phyloP scores from a whole-genome alignment of 2,113 vertebrate species.

The Helogale parvula region DNA sequence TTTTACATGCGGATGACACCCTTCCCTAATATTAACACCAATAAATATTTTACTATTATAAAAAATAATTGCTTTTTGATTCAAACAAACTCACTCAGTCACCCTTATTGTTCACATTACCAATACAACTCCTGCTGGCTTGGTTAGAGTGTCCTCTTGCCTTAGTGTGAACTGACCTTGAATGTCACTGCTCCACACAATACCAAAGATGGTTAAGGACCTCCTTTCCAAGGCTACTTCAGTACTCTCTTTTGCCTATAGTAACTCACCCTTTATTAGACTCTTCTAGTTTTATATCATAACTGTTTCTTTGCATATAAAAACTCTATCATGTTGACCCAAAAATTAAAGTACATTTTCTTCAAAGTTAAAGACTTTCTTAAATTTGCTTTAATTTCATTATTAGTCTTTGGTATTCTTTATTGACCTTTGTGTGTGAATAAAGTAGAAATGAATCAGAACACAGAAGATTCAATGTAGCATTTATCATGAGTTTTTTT shows the following conservation, averaged over 20 bases:
- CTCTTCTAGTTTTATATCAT: neutral
- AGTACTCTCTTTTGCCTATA: neutral
- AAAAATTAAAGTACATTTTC: neutral
- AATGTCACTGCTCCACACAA: neutral
- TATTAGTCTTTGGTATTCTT: neutral
- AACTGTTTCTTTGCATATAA: neutral
- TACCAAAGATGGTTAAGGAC: neutral
- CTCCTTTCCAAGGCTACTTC: neutral
- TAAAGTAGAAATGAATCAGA: neutral
- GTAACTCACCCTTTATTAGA: neutral
- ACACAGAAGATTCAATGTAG: neutral
- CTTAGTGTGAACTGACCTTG: neutral
- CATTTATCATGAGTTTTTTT: neutral
- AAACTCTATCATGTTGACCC: neutral
- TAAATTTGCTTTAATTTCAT: neutral
- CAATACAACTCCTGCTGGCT: neutral
- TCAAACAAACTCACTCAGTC: neutral
- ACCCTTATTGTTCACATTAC: neutral
- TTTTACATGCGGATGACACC: neutral
- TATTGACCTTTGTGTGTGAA: neutral
- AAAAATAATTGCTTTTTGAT: neutral
- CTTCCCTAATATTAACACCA: neutral
- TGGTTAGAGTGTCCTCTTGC: neutral
- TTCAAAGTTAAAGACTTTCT: neutral
- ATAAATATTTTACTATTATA: neutral